These are phyloP conservation scores for Xylocampa areola DNA, from an alignment of 2,888 invertebrate genomes.

Conservation along the genomic window DNA sequence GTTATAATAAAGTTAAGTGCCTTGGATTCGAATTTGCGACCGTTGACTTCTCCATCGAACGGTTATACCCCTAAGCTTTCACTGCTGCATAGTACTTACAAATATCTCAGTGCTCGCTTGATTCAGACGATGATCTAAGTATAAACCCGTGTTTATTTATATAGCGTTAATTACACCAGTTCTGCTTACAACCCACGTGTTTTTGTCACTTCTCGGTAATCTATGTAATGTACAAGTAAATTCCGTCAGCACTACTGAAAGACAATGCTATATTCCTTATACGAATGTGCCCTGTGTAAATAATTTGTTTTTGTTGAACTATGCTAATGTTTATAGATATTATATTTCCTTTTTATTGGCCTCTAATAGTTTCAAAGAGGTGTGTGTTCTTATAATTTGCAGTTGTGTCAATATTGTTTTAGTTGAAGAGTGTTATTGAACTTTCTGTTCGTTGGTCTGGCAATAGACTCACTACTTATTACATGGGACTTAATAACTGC, in stretches of 20 bases:
- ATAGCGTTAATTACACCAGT: slow-evolving; percentile 63
- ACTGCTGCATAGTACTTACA: too few relatives aligned
- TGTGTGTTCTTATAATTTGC: slow-evolving; percentile 18
- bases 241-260: slow-evolving; percentile 40
- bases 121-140: slow-evolving; percentile 14
- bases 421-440: slow-evolving; percentile 38
- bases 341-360: background rate
- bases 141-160: slow-evolving; percentile 61
- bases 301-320: background rate
- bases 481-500: too few relatives aligned
- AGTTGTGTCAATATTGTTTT: slow-evolving; percentile 42
- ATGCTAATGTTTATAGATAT: background rate
- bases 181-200: slow-evolving; percentile 73
- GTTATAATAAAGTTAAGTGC: too few relatives aligned
- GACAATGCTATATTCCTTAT: slow-evolving; percentile 4
- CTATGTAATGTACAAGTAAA: slow-evolving; percentile 17
- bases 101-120: slow-evolving; percentile 8
- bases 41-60: too few relatives aligned
- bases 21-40: too few relatives aligned
- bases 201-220: slow-evolving; percentile 56
- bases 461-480: too few relatives aligned
- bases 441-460: too few relatives aligned
- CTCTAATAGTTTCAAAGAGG: slow-evolving; percentile 7
- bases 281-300: background rate
- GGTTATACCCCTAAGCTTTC: too few relatives aligned